phyloP scores from a whole-genome alignment of 2,113 vertebrate species.

The Varanus komodoensis region DNA sequence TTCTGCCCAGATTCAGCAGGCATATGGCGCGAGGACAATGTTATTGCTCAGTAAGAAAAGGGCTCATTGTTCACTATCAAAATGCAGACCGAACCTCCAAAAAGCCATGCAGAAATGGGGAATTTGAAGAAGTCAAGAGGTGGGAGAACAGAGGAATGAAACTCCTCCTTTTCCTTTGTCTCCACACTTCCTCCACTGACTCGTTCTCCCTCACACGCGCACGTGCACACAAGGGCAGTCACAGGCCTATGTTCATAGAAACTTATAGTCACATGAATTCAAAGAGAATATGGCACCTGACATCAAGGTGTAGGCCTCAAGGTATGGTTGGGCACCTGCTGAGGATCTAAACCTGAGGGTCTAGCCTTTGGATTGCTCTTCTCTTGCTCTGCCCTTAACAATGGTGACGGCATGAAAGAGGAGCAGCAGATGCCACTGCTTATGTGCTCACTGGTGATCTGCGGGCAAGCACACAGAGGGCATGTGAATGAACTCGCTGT shows the following conservation, averaged over 20 bases:
- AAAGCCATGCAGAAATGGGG: background rate
- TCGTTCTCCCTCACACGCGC: no score
- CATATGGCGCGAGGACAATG: background rate
- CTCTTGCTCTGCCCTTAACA: no score
- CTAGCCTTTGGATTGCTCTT: no score
- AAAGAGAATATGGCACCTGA: background rate
- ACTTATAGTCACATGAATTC: background rate
- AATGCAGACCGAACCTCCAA: background rate
- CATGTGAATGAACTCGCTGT: background rate
- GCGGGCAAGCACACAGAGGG: background rate
- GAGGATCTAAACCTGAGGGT: no score
- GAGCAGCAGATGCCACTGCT: no score
- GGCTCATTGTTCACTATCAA: background rate
- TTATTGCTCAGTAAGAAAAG: background rate
- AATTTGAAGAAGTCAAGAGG: background rate
- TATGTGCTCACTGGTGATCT: no score
- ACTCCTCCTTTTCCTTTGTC: background rate
- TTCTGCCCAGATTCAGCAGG: background rate
- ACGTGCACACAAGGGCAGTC: background rate
- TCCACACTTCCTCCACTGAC: background rate
- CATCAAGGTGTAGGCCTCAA: no score
- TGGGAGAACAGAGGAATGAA: background rate
- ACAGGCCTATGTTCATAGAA: background rate
- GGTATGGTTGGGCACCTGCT: no score
- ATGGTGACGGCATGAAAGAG: no score